Conservation (phyloP, 2,888 invertebrate species). For the Cryptocephalus primarius region DNA sequence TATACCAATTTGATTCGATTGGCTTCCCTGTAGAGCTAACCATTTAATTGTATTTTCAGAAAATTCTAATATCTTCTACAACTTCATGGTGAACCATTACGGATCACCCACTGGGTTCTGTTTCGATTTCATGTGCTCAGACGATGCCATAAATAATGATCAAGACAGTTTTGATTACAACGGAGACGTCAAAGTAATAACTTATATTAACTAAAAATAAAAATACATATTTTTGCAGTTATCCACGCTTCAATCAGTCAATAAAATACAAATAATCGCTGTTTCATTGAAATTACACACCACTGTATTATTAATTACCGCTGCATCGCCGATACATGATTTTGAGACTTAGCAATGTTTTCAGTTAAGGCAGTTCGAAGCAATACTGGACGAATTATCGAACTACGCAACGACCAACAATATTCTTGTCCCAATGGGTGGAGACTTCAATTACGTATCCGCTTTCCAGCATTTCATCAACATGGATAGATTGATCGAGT, state of each 20-base stretch:
- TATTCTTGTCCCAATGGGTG: slow-evolving; percentile 54
- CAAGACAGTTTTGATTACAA: slow-evolving; percentile 44
- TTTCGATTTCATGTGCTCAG: slow-evolving; percentile 28
- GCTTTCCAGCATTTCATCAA: slow-evolving; percentile 49
- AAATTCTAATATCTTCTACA: slow-evolving; percentile 11
- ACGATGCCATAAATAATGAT: slow-evolving; percentile 47
- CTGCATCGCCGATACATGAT: too few species aligned
- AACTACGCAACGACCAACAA: slow-evolving; percentile 42
- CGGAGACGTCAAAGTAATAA: slow-evolving; percentile 29
- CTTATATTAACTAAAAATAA: too few species aligned
- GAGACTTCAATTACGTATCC: slow-evolving; percentile 52
- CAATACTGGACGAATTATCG: slow-evolving; percentile 23
- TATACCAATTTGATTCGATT: too few species aligned
- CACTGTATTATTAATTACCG: too few species aligned
- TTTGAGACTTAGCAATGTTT: background rate
- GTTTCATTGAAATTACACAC: too few species aligned
- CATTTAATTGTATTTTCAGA: background rate
- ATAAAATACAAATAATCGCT: too few species aligned
- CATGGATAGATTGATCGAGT: slow-evolving; percentile 43
- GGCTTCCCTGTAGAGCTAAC: slow-evolving; percentile 1
- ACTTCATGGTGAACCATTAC: slow-evolving; percentile 11
- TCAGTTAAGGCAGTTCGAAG: slow-evolving; percentile 4
- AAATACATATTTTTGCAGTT: too few species aligned
- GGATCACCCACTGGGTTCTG: slow-evolving; percentile 41
- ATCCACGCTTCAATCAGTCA: too few species aligned